Evolutionary conservation across 1,140 invertebrate genomes (phyloP).

Genomic region (Ceratosolen fusciceps): DNA sequence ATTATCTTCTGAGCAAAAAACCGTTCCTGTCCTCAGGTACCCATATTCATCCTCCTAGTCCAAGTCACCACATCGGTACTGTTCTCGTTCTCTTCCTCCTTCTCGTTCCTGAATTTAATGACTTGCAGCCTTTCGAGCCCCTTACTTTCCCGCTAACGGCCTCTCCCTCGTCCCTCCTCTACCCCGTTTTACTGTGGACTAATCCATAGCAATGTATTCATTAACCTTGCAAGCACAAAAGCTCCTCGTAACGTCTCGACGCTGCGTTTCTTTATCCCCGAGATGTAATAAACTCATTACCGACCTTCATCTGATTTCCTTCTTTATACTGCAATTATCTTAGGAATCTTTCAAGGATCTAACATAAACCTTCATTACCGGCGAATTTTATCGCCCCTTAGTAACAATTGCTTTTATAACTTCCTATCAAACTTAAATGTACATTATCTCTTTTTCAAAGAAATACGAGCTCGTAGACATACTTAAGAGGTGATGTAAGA

Average conservation of each 20-base stretch:
- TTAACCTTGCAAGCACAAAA: slow-evolving; percentile 50
- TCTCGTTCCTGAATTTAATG: slow-evolving; percentile 3
- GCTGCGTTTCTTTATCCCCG: background rate
- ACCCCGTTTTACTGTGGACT: background rate
- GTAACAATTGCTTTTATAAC: background rate
- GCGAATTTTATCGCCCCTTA: background rate
- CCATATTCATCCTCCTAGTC: slow-evolving; percentile 10
- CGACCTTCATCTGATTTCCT: background rate
- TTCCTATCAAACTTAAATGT: background rate
- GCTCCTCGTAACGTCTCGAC: background rate
- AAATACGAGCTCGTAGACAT: no score
- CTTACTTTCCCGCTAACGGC: background rate
- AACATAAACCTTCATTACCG: background rate
- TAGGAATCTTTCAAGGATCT: background rate
- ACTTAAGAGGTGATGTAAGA: no score
- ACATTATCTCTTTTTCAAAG: no score
- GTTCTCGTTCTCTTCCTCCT: background rate
- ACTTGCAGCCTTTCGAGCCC: background rate
- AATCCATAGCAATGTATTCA: background rate
- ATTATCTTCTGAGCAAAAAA: slow-evolving; percentile 36
- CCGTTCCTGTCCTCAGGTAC: slow-evolving; percentile 27
- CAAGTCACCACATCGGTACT: background rate
- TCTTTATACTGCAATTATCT: background rate
- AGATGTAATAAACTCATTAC: background rate
- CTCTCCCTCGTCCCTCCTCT: background rate